Conservation (phyloP, 30 jellyfish, hydroid and myxozoan species). For the Rhopilema esculentum region DNA sequence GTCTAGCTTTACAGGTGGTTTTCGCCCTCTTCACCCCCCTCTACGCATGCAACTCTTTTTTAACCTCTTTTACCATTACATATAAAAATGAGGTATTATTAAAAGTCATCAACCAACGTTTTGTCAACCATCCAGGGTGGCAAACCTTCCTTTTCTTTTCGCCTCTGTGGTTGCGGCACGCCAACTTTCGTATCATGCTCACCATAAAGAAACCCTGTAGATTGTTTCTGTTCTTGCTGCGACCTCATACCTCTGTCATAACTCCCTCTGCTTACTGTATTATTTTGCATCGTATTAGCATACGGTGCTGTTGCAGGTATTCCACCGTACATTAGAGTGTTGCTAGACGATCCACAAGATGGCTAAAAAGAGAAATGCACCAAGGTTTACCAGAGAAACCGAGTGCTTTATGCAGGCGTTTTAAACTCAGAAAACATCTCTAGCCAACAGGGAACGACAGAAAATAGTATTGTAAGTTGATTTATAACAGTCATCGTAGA, state of each 20-base stretch:
- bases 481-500: too few species aligned
- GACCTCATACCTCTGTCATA: not conserved
- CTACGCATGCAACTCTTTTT: too few species aligned
- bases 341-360: conserved; percentile 73
- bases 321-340: conserved; percentile 70
- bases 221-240: conserved; percentile 2
- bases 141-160: conserved; percentile 20
- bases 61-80: too few species aligned
- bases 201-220: conserved; percentile 72
- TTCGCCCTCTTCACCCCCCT: too few species aligned
- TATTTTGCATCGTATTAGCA: not conserved
- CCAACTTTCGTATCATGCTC: conserved; percentile 71
- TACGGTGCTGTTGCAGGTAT: conserved; percentile 43
- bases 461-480: too few species aligned
- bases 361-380: conserved; percentile 54
- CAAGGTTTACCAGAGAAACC: too few species aligned
- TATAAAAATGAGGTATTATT: too few species aligned
- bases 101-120: conserved; percentile 19
- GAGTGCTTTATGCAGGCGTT: too few species aligned
- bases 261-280: not conserved
- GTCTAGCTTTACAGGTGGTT: too few species aligned
- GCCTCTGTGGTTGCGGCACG: conserved; percentile 10
- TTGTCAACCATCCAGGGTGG: conserved; percentile 71
- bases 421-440: too few species aligned
- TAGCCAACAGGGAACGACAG: too few species aligned